Percentiles rank a stretch among this genome's conserved stretches.
These are phyloP conservation scores for Crematogaster levior DNA, from an alignment of 2,888 invertebrate species.

Conservation along the genomic window DNA sequence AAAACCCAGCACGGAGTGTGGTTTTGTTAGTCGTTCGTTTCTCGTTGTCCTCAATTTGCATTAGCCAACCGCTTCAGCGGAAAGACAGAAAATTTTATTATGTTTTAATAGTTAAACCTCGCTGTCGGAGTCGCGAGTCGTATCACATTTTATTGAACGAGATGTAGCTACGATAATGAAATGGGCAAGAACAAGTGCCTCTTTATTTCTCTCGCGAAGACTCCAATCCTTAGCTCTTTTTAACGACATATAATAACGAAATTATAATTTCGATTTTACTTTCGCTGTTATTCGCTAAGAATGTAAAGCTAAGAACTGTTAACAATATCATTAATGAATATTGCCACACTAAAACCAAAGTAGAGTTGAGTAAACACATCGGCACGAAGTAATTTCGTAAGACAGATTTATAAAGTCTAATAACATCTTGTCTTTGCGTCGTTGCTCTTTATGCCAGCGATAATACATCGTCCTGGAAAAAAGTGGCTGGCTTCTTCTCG, in stretches of 20 bases:
- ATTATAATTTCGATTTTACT: not conserved
- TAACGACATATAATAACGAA: too few relatives aligned
- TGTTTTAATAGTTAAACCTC: constrained; percentile 21
- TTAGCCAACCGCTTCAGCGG: not conserved
- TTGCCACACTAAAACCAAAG: not conserved
- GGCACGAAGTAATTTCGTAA: constrained; percentile 18
- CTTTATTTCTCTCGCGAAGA: not conserved
- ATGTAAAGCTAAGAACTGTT: not conserved
- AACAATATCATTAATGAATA: not conserved
- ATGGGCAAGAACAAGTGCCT: not conserved
- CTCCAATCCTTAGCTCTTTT: not conserved
- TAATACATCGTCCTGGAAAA: constrained; percentile 28
- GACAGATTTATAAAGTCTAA: constrained; percentile 28
- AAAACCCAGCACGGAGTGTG: constrained; percentile 34
- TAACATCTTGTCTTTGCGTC: not conserved
- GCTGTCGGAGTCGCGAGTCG: not conserved
- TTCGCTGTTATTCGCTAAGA: not conserved
- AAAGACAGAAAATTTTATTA: constrained; percentile 22
- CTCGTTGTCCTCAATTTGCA: constrained; percentile 42
- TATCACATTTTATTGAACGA: constrained; percentile 8
- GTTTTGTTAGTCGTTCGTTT: constrained; percentile 32
- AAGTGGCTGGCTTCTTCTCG: not conserved
- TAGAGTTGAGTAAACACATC: not conserved
- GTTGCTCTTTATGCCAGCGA: not conserved
- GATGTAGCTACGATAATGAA: not conserved